phyloP scores from a whole-genome alignment of 1,140 invertebrate species.

The Musca domestica region DNA sequence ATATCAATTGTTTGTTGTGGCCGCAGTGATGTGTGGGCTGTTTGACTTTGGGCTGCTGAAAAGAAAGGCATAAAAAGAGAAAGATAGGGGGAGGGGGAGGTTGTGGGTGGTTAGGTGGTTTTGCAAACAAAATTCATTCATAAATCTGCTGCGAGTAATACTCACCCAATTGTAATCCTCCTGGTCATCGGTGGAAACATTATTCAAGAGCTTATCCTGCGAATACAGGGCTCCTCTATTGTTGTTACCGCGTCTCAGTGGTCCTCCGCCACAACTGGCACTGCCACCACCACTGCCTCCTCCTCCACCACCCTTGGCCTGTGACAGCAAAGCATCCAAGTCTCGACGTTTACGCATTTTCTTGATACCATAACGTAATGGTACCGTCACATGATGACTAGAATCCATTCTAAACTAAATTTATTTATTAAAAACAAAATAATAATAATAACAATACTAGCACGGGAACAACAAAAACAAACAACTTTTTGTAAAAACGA shows the following conservation, averaged over 20 bases:
- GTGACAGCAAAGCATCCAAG: slow-evolving; percentile 56
- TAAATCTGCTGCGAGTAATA: slow-evolving; percentile 18
- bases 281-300: neutral
- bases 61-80: too few relatives aligned
- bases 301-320: slow-evolving; percentile 28
- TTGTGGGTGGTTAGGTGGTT: too few relatives aligned
- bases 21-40: slow-evolving; percentile 33
- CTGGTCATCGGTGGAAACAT: slow-evolving; percentile 54
- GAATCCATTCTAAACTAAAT: slow-evolving; percentile 42
- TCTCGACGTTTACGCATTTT: slow-evolving; percentile 59
- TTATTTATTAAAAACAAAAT: neutral
- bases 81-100: too few relatives aligned
- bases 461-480: too few relatives aligned
- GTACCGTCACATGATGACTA: slow-evolving; percentile 35
- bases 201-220: slow-evolving; percentile 53
- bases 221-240: slow-evolving; percentile 35
- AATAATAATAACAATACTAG: neutral
- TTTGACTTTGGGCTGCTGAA: slow-evolving; percentile 15
- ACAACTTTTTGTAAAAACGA: too few relatives aligned
- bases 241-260: slow-evolving; percentile 24
- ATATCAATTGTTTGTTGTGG: slow-evolving; percentile 38
- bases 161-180: slow-evolving; percentile 52
- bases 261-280: slow-evolving; percentile 1
- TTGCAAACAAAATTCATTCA: neutral
- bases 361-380: slow-evolving; percentile 52